Evolutionary conservation across 2,888 invertebrate species (phyloP).

Genomic region (Phyllotreta cruciferae): DNA sequence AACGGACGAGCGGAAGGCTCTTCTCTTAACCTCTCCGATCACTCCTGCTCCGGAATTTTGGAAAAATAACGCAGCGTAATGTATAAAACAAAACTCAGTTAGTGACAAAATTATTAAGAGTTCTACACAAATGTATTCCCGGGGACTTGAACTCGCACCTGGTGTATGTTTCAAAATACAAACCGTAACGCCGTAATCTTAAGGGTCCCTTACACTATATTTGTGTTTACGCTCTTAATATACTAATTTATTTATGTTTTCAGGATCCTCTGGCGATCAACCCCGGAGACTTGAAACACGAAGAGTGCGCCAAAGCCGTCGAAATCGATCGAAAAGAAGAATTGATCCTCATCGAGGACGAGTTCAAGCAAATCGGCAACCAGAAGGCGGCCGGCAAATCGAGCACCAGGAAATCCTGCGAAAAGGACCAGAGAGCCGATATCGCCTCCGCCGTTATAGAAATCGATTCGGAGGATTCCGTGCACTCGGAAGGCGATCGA

Average conservation of each 20-base stretch:
- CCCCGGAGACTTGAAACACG: slow-evolving; percentile 4
- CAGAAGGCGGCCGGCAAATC: slow-evolving; percentile 6
- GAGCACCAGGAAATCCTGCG: slow-evolving; percentile 5
- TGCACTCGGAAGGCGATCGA: slow-evolving; percentile 5
- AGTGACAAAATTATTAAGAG: slow-evolving; percentile 45
- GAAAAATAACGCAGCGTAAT: slow-evolving; percentile 15
- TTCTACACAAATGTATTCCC: slow-evolving; percentile 48
- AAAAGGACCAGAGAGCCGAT: slow-evolving; percentile 1
- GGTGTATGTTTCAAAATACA: slow-evolving; percentile 5
- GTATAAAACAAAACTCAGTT: slow-evolving; percentile 23
- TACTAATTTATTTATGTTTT: slow-evolving; percentile 42
- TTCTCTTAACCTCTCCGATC: background rate
- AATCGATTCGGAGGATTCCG: slow-evolving; percentile 19
- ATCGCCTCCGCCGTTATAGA: slow-evolving; percentile 12
- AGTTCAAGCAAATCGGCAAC: slow-evolving; percentile 20
- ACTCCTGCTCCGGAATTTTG: too few species aligned
- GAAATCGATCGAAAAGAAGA: slow-evolving; percentile 23
- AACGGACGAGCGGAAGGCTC: background rate
- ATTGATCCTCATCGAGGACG: slow-evolving; percentile 41
- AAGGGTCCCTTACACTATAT: slow-evolving; percentile 43
- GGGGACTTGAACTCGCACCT: slow-evolving; percentile 33
- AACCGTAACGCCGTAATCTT: slow-evolving; percentile 20
- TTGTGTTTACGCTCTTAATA: slow-evolving; percentile 52
- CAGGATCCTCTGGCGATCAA: slow-evolving; percentile 41
- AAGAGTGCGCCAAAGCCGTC: slow-evolving; percentile 8